These are phyloP conservation scores for Apodemus speciosus DNA, from an alignment of 2,113 vertebrate species.

Conservation along the genomic window DNA sequence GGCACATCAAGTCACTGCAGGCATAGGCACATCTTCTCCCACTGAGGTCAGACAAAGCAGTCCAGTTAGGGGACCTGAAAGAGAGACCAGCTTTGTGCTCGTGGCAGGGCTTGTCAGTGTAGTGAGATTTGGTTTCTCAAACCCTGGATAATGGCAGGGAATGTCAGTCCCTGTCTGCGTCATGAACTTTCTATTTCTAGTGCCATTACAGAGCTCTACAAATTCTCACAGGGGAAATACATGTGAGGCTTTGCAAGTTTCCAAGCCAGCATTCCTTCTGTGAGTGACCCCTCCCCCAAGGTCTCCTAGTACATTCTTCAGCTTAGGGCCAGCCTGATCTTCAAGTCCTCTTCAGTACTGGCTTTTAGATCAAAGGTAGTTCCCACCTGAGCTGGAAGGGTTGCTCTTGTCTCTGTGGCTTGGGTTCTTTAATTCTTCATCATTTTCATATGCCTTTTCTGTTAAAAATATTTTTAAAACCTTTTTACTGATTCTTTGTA, in stretches of 20 bases:
- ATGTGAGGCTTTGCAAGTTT: not conserved
- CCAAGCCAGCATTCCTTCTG: not conserved
- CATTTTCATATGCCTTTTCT: not conserved
- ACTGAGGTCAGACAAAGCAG: too few relatives aligned
- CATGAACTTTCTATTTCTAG: not conserved
- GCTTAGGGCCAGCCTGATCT: not conserved
- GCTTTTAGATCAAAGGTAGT: not conserved
- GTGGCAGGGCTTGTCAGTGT: not conserved
- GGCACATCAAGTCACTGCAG: too few relatives aligned
- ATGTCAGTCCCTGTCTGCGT: not conserved
- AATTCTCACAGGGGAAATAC: rapidly evolving
- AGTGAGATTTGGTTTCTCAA: not conserved
- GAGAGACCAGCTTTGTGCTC: not conserved
- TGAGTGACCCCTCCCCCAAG: too few relatives aligned
- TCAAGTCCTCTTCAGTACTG: not conserved
- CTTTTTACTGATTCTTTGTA: too few relatives aligned
- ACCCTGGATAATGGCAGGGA: not conserved
- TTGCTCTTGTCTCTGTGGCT: not conserved
- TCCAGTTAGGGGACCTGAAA: not conserved
- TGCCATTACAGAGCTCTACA: not conserved
- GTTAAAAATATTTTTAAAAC: too few relatives aligned
- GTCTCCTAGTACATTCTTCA: not conserved
- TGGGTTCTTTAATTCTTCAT: not conserved
- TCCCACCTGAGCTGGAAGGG: too few relatives aligned
- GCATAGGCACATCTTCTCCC: too few relatives aligned